Evolutionary conservation across 2,888 invertebrate species (phyloP).

Genomic region (Drosophila setosimentum): DNA sequence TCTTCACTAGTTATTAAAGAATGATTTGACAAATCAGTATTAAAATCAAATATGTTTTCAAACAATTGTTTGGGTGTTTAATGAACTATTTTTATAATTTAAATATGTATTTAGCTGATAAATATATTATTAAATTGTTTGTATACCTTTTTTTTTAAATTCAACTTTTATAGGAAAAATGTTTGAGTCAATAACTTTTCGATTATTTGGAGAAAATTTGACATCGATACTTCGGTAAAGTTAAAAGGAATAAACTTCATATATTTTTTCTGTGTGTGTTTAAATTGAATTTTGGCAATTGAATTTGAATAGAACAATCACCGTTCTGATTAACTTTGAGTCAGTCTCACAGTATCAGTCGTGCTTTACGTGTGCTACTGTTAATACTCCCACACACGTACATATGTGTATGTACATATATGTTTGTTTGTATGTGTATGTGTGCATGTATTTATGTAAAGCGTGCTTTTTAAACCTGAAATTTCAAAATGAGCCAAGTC

Average conservation of each 20-base stretch:
- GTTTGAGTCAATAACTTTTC: not conserved
- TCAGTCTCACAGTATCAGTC: conserved; percentile 13
- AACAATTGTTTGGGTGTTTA: not conserved
- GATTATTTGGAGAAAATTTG: not conserved
- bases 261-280: not conserved
- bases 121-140: not conserved
- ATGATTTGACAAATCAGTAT: not conserved
- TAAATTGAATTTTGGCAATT: not conserved
- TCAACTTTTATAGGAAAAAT: not conserved
- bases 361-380: conserved; percentile 26
- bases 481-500: conserved; percentile 56
- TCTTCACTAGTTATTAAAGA: not conserved
- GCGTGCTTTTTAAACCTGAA: conserved; percentile 72
- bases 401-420: conserved; percentile 19
- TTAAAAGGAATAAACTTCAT: not conserved
- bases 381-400: not conserved
- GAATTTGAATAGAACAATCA: conserved; percentile 5
- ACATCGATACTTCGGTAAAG: not conserved
- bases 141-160: not conserved
- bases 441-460: not conserved
- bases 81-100: not conserved
- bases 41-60: not conserved
- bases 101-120: not conserved
- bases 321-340: conserved; percentile 4
- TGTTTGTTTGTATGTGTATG: conserved; percentile 9